Evolutionary conservation across 1,140 invertebrate species (phyloP), one percentile per base, ranked within the genome.

Genomic region (Telenomus remus): DNA sequence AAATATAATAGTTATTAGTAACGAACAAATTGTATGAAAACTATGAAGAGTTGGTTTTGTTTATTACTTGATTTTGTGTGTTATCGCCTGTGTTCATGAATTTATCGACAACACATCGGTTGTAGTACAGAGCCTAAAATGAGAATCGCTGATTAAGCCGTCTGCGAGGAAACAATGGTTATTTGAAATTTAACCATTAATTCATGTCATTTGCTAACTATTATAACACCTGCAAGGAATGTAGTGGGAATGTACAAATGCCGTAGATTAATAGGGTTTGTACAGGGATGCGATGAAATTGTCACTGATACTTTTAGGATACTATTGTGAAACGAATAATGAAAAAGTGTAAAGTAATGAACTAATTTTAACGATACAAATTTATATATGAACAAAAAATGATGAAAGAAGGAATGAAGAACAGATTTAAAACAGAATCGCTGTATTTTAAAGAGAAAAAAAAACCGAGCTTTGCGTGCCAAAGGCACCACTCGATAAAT

Each of bases 371-470:
- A 81, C 63, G 44, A 73, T 66, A 68, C 79, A 51, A 75, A 75
- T 76, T 77, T 44, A 39, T 70, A 76, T 68, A 81, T 64, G 33
- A 74, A 33, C 44, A 42, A 60, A 66, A 60, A 68, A 35, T 39
- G n/a, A n/a, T n/a, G 78, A 57, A 72, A 66, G 60, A 27, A 27
- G 6, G 19, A 27, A 27, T n/a, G 19, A 27, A 27, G 6, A 1
- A 27, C 19, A 27, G 19, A 27, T 27, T 1, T 27, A 27, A 27
- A 6, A 27, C 19, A 27, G 19, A 27, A 79, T 77, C 78, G 73
- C 56, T 84, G 83, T 84, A 85, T 85, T 86, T 86, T 84, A 82
- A 78, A n/a, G n/a, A n/a, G n/a, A n/a, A n/a, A n/a, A n/a, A n/a
- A 57, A 79, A 86, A 84, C 9, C 75, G 84, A 86, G 82, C 82